Evolutionary conservation across 1,140 invertebrate species (phyloP).

Genomic region (Drosophila melanogaster): DNA sequence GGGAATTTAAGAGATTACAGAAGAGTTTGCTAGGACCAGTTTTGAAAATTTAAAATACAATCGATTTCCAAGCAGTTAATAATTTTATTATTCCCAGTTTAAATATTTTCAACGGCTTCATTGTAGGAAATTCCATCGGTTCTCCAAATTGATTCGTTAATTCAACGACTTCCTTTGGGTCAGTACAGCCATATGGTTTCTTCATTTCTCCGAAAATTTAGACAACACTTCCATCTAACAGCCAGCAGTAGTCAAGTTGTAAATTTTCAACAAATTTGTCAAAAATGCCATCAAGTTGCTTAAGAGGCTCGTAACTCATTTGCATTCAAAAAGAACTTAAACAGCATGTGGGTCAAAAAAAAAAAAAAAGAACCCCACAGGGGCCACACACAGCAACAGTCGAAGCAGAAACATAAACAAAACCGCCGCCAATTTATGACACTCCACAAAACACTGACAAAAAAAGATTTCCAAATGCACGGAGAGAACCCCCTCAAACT

Average conservation of each 20-base stretch:
- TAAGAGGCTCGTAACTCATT: slow-evolving; percentile 26
- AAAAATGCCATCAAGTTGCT: slow-evolving; percentile 46
- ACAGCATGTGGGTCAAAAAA: slow-evolving; percentile 48
- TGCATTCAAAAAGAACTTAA: slow-evolving; percentile 35
- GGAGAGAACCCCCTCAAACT: slow-evolving; percentile 39
- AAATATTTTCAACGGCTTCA: background rate
- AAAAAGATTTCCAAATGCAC: slow-evolving; percentile 28
- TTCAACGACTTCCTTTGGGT: background rate
- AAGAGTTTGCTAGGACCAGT: background rate
- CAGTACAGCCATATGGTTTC: slow-evolving; percentile 21
- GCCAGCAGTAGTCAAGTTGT: slow-evolving; percentile 35
- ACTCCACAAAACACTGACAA: slow-evolving; percentile 39
- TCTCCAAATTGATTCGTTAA: slow-evolving; percentile 19
- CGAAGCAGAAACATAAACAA: slow-evolving; percentile 46
- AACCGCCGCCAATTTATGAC: slow-evolving; percentile 50
- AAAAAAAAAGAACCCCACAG: slow-evolving; percentile 25
- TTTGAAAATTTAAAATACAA: background rate
- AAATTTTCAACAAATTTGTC: slow-evolving; percentile 61
- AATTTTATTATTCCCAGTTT: background rate
- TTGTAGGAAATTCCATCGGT: background rate
- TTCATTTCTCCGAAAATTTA: slow-evolving; percentile 12
- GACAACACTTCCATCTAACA: slow-evolving; percentile 42
- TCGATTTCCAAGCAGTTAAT: too few relatives aligned
- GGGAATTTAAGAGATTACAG: background rate
- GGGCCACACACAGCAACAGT: slow-evolving; percentile 42